Percentiles rank a stretch among this genome's conserved stretches.
Evolutionary conservation across 2,888 invertebrate genomes (phyloP).

Genomic region (Rambutsinella grinnellia): DNA sequence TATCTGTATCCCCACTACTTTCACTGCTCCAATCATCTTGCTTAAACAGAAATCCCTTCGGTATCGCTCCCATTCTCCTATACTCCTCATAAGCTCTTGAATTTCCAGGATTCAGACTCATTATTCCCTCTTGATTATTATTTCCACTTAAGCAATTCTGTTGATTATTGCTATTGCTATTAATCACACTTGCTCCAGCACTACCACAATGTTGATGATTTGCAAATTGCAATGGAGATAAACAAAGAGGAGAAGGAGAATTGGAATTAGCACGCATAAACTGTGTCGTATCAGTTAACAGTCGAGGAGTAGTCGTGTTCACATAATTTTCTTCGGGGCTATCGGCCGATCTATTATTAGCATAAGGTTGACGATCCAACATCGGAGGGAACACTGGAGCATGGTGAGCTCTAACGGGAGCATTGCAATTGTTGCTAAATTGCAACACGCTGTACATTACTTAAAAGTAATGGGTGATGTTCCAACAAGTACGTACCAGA

Average conservation of each 20-base stretch:
- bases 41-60: slow-evolving; percentile 51
- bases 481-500: slow-evolving; percentile 18
- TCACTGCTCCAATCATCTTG: slow-evolving; percentile 21
- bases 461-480: slow-evolving; percentile 4
- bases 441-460: slow-evolving; percentile 15
- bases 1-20: slow-evolving; percentile 21
- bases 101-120: slow-evolving; percentile 8
- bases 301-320: slow-evolving; percentile 3
- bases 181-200: background rate
- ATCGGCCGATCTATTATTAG: slow-evolving; percentile 44
- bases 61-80: slow-evolving; percentile 61
- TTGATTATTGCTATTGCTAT: background rate
- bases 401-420: background rate
- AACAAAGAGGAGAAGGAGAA: slow-evolving; percentile 11
- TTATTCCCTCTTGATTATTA: slow-evolving; percentile 25
- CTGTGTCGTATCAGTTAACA: background rate
- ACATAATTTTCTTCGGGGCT: slow-evolving; percentile 31
- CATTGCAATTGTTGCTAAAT: slow-evolving; percentile 5
- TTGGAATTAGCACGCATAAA: slow-evolving; percentile 1
- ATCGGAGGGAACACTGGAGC: background rate
- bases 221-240: background rate
- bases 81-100: slow-evolving; percentile 58
- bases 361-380: slow-evolving; percentile 46
- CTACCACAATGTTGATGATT: background rate
- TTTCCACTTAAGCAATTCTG: background rate